Evolutionary conservation across 2,113 vertebrate genomes (phyloP).

Genomic region (Cyanoderma ruficeps): DNA sequence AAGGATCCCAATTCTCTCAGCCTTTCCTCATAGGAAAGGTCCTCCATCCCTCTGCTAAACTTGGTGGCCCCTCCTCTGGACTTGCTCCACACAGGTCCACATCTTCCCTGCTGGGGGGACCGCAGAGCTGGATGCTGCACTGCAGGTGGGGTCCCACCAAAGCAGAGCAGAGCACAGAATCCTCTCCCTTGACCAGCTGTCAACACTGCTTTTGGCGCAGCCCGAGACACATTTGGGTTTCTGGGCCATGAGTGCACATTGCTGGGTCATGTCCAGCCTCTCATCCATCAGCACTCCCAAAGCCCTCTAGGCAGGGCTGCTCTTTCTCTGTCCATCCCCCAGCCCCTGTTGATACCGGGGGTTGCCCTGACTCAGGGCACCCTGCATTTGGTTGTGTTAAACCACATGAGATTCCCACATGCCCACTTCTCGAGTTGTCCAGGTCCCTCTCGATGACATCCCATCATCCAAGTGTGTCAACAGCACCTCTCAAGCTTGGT

Average conservation of each 20-base stretch:
- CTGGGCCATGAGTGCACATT: background rate
- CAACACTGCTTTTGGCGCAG: background rate
- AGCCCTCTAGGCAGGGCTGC: background rate
- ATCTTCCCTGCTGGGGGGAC: background rate
- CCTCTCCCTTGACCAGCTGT: fast-evolving
- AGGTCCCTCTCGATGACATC: background rate
- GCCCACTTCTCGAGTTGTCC: fast-evolving
- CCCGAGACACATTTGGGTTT: background rate
- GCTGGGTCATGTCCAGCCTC: background rate
- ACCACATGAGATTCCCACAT: background rate
- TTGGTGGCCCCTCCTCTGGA: background rate
- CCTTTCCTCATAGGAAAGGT: background rate
- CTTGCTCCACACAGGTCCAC: background rate
- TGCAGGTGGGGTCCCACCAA: background rate
- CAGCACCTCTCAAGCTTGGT: background rate
- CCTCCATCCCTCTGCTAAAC: background rate
- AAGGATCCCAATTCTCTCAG: background rate
- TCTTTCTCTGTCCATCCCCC: fast-evolving
- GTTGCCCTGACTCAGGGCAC: background rate
- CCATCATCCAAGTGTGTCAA: background rate
- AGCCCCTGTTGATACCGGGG: background rate
- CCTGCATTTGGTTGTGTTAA: background rate
- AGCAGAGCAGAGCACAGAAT: background rate
- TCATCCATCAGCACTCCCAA: background rate
- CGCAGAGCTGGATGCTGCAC: background rate